A percentile compares a stretch with the other conserved stretches of the same genome.
These are phyloP conservation scores for Ooceraea biroi DNA, from an alignment of 1,140 invertebrate species.

Conservation along the genomic window DNA sequence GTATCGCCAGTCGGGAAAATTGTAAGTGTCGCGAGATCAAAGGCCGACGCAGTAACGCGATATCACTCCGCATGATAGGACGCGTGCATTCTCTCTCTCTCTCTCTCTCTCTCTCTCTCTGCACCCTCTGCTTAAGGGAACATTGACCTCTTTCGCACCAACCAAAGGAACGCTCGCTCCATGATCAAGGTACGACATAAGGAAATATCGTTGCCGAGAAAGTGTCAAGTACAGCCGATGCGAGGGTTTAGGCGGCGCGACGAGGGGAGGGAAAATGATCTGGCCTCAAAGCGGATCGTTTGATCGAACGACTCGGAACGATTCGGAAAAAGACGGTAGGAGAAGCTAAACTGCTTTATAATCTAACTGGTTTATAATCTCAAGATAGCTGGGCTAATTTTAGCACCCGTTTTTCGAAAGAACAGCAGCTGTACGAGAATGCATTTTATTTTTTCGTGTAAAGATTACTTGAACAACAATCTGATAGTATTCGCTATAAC, in stretches of 20 bases:
- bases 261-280: constrained; percentile 4
- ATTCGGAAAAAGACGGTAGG: neutral
- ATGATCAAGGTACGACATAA: constrained; percentile 52
- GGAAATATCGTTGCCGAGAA: constrained; percentile 65
- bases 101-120: constrained; percentile 23
- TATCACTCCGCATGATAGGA: constrained; percentile 80
- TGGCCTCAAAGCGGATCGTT: constrained; percentile 55
- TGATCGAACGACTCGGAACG: neutral
- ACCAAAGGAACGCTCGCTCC: neutral
- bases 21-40: constrained; percentile 87
- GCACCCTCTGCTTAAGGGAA: neutral
- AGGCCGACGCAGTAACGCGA: constrained; percentile 85
- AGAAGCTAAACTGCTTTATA: neutral
- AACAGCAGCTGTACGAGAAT: neutral
- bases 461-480: neutral
- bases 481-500: neutral
- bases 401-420: neutral
- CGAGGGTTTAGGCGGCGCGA: neutral
- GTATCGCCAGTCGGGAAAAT: constrained; percentile 86
- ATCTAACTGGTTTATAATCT: constrained; percentile 25
- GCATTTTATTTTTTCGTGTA: neutral
- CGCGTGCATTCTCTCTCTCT: constrained; percentile 47
- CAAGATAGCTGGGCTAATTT: neutral
- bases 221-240: constrained; percentile 66
- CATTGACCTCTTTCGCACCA: constrained; percentile 39